These are phyloP conservation scores for Conus betulinus DNA, from an alignment of 1,140 invertebrate genomes.

Conservation along the genomic window DNA sequence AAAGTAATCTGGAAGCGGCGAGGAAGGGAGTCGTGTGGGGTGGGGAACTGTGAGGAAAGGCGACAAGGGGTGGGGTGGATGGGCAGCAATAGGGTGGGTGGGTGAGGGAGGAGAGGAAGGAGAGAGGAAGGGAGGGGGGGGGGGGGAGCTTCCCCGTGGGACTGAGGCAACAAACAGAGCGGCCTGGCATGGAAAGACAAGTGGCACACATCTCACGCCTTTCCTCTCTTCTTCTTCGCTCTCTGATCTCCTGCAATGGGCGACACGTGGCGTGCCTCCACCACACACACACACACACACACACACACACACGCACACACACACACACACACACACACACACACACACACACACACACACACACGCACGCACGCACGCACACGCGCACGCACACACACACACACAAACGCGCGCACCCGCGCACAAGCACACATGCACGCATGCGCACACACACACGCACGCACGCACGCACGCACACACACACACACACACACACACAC, in stretches of 20 bases:
- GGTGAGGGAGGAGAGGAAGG: too few species aligned
- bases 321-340: constrained; percentile 3
- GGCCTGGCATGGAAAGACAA: too few species aligned
- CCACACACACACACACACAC: neutral
- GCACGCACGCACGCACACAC: neutral
- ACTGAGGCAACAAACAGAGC: too few species aligned
- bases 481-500: neutral
- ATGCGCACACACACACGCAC: neutral
- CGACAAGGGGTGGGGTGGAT: neutral
- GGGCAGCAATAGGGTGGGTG: too few species aligned
- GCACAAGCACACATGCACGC: neutral
- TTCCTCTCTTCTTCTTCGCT: too few species aligned
- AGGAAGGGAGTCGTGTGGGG: neutral
- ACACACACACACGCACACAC: neutral
- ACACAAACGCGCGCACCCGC: neutral
- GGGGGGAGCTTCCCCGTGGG: too few species aligned
- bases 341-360: neutral
- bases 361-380: neutral
- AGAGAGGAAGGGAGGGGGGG: too few species aligned
- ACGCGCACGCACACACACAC: neutral
- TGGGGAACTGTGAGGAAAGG: neutral
- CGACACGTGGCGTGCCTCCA: neutral
- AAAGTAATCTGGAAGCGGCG: too few species aligned
- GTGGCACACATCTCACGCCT: too few species aligned
- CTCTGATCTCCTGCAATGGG: too few species aligned